phyloP scores from a whole-genome alignment of 1,140 invertebrate genomes.

The Rhopalosiphum padi region DNA sequence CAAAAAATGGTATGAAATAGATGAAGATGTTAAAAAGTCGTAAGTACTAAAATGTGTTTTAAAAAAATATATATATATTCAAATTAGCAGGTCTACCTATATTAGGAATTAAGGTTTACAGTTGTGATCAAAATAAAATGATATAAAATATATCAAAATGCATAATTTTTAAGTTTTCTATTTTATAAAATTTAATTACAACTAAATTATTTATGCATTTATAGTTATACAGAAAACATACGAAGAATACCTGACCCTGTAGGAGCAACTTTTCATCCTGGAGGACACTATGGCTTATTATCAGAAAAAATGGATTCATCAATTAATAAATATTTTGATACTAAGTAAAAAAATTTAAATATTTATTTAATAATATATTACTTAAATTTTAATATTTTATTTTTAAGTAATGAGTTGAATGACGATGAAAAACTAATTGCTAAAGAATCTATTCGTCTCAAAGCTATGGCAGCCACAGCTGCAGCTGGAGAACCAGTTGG shows the following conservation, averaged over 20 bases:
- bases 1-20: conserved; percentile 70
- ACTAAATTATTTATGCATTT: not conserved
- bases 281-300: conserved; percentile 80
- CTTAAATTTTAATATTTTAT: not conserved
- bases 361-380: not conserved
- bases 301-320: conserved; percentile 79
- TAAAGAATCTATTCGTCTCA: conserved; percentile 48
- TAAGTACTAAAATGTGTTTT: conserved; percentile 59
- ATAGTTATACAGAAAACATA: conserved; percentile 16
- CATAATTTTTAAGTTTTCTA: not conserved
- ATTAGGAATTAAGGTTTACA: too few species aligned
- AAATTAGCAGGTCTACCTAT: not conserved
- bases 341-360: conserved; percentile 54
- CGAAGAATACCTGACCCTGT: conserved; percentile 77
- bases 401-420: conserved; percentile 25
- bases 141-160: not conserved
- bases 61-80: not conserved
- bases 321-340: conserved; percentile 72
- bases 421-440: conserved; percentile 17
- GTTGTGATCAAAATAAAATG: too few species aligned
- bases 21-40: conserved; percentile 68
- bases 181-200: not conserved
- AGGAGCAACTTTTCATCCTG: conserved; percentile 72
- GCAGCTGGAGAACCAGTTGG: conserved; percentile 95
- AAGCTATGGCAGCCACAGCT: conserved; percentile 51